Base-by-base conservation (phyloP, 2,113 vertebrate species). In the Hippocampus zosterae region DNA sequence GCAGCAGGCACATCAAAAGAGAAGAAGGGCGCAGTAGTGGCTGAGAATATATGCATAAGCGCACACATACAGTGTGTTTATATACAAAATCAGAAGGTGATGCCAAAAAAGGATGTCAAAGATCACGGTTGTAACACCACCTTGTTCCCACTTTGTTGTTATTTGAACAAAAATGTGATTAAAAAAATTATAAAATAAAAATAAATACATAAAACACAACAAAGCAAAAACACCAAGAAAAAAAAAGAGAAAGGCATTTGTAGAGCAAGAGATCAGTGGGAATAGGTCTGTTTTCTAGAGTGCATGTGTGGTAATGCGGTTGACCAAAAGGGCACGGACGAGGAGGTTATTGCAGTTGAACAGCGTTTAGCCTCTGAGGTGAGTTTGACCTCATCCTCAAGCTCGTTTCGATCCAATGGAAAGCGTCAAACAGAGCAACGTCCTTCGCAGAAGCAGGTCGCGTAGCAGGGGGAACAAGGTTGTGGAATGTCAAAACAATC, bases 71-170 rank as follows among this genome's bases (percentile, higher is more conserved):
- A 85, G 82, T 89, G 89, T 89, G 87, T 84, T 87, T 82, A 89
- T 89, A 91, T 88, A 88, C 88, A 90, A 90, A 92, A 91, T 82
- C 69, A 84, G 75, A 81, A 85, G 87, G 82, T 87, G 84, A 90
- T 89, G 88, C 76, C 50, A 84, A 91, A 88, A 84, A 86, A 90
- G 86, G 83, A 88, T 85, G 85, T 73, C 81, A 82, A 44, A 44
- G 12, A 88, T 92, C 92, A 92, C 92, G 91, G 91, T 91, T 88
- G 79, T 90, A 85, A 87, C 82, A 89, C 90, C 87, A 90, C 85
- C 70, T 52, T 27, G 5, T 59, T 16, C 16, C 56, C 25, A 59
- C 56, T 59, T 27, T 59, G 25, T 29, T 29, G 84, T 81, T 87
- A 70, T 80, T 72, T 77, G 80, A 77, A 87, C 77, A 85, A 82